phyloP scores from a whole-genome alignment of 2,797 vertebrate genomes.

The Peromyscus eremicus region DNA sequence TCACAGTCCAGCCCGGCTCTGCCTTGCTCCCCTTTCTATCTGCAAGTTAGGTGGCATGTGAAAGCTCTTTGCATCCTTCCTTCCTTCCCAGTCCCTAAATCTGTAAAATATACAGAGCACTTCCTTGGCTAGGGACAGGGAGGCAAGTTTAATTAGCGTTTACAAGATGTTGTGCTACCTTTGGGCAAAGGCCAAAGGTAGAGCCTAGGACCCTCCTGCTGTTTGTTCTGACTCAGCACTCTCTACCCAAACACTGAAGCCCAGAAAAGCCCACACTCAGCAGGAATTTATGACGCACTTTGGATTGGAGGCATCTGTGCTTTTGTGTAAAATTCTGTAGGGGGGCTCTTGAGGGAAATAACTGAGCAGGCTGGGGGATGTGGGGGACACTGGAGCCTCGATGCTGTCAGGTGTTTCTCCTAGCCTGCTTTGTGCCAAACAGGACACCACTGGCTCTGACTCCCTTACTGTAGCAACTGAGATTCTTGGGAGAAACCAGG shows the following conservation, averaged over 20 bases:
- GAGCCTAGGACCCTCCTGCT: neutral
- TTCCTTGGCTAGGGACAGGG: neutral
- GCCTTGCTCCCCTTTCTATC: neutral
- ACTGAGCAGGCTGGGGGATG: neutral
- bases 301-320: conserved; percentile 61
- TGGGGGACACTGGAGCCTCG: neutral
- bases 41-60: no score
- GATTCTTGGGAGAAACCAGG: neutral
- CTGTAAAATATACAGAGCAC: neutral
- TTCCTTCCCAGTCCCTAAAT: neutral
- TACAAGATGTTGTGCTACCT: conserved; percentile 49
- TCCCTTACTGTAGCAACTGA: neutral
- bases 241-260: neutral
- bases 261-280: conserved; percentile 43
- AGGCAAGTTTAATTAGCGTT: conserved; percentile 30
- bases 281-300: conserved; percentile 31
- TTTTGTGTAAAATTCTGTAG: conserved; percentile 64
- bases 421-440: neutral
- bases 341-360: conserved; percentile 51
- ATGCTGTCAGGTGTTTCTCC: neutral
- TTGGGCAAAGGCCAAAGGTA: neutral
- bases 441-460: neutral
- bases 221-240: conserved; percentile 51
- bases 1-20: neutral
- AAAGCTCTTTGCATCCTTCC: neutral